phyloP scores from a whole-genome alignment of 2,113 vertebrate genomes.

The Thinocorus orbignyianus region DNA sequence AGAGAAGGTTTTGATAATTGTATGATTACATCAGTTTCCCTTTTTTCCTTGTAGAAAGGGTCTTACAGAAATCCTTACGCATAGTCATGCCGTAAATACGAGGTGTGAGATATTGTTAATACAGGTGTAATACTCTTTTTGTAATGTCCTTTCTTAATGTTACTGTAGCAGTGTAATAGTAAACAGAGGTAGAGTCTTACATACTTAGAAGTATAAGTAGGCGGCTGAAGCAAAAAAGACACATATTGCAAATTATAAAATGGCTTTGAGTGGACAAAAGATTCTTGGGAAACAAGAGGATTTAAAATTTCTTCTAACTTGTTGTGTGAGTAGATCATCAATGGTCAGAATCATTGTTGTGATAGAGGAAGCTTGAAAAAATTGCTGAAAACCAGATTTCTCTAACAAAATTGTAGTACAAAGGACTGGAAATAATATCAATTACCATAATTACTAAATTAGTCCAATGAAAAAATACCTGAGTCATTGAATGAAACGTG shows the following conservation, averaged over 20 bases:
- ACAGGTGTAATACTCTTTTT: neutral
- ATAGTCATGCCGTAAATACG: neutral
- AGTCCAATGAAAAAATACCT: neutral
- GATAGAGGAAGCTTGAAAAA: neutral
- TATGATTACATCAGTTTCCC: neutral
- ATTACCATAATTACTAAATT: neutral
- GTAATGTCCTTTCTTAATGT: neutral
- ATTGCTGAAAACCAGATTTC: neutral
- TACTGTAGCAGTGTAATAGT: neutral
- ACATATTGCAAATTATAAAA: neutral
- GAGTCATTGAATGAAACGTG: neutral
- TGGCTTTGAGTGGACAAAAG: neutral
- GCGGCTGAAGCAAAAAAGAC: neutral
- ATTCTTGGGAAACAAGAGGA: neutral
- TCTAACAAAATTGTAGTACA: neutral
- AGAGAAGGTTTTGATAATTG: neutral
- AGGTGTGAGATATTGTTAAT: neutral
- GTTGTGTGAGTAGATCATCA: neutral
- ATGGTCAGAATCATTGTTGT: neutral
- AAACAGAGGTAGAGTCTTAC: neutral
- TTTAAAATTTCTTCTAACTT: neutral
- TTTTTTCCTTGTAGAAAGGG: neutral
- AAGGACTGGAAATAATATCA: neutral
- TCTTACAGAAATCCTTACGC: neutral
- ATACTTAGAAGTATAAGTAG: neutral